Conservation (phyloP, 2,888 invertebrate genomes). For the Oligia fasciuncula region DNA sequence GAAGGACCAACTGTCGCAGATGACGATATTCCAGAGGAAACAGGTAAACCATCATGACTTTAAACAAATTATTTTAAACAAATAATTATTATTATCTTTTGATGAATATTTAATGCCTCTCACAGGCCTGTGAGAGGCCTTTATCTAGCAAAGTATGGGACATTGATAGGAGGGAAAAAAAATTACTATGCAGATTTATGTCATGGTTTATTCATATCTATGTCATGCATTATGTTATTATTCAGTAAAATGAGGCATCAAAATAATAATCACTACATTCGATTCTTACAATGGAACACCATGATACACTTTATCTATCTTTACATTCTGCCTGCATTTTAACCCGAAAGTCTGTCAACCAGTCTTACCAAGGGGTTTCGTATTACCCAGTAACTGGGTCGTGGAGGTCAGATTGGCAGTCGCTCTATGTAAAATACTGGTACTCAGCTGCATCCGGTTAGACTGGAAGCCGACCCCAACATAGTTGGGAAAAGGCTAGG, state of each 20-base stretch:
- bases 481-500: no score
- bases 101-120: background rate
- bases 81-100: background rate
- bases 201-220: no score
- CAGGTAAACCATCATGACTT: constrained; percentile 83
- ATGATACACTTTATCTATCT: background rate
- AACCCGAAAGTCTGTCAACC: no score
- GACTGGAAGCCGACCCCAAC: no score
- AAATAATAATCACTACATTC: background rate
- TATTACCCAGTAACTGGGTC: no score
- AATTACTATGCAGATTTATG: background rate
- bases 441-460: no score
- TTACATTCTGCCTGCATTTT: background rate
- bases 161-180: no score
- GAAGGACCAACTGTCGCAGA: constrained; percentile 91
- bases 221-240: background rate
- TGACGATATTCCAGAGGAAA: constrained; percentile 94
- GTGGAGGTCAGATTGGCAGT: no score
- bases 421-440: no score
- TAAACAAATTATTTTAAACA: background rate
- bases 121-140: no score
- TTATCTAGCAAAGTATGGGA: background rate
- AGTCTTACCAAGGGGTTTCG: no score
- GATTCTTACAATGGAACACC: background rate
- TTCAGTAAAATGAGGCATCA: background rate